Base-by-base conservation (phyloP, 2,113 vertebrate species). In the Corapipo altera region DNA sequence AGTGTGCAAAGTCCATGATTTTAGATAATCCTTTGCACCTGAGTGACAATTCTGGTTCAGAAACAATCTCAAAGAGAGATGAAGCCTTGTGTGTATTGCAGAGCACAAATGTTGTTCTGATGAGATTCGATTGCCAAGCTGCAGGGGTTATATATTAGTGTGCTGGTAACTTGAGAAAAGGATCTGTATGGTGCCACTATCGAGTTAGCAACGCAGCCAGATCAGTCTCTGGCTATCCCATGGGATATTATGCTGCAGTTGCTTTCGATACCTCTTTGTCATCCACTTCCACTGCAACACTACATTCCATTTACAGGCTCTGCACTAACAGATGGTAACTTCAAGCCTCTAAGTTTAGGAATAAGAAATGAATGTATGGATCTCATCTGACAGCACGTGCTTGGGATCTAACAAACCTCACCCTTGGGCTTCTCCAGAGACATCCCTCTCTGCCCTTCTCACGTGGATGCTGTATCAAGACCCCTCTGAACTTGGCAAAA, bases 151-250 rank as follows among this genome's bases (percentile, higher is more conserved):
- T 9, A 6, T 54, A 37, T 15, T 28, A 30, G 11, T 0, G 27
- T 16, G 26, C 59, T 41, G 33, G 84, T 19, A 87, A 84, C 73
- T 33, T 28, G 81, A 87, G 91, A 16, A 23, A 49, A 82, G 59
- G 49, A 27, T 62, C 88, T 55, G 46, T 32, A 8, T 0, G 8
- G 52, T 2, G 1, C 3, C 0, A 1, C 74, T 39, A 1, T 4
- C 8, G 55, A 75, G 66, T 44, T 67, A 55, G 83, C 89, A 52
- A 2, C 0, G 8, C 12, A 49, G 86, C 51, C 84, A 59, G 4
- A 48, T 21, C 89, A 27, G 30, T 5, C 76, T 17, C 80, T 23
- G 27, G 26, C 21, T 12, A 3, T 52, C 86, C 84, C 2, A 0
- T 9, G 84, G 61, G 94, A 87, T 61, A 24, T 73, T 19, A 23